Evolutionary conservation across 2,888 invertebrate species (phyloP), one percentile per base, ranked within the genome.

Genomic region (Epirrhoe alternata): DNA sequence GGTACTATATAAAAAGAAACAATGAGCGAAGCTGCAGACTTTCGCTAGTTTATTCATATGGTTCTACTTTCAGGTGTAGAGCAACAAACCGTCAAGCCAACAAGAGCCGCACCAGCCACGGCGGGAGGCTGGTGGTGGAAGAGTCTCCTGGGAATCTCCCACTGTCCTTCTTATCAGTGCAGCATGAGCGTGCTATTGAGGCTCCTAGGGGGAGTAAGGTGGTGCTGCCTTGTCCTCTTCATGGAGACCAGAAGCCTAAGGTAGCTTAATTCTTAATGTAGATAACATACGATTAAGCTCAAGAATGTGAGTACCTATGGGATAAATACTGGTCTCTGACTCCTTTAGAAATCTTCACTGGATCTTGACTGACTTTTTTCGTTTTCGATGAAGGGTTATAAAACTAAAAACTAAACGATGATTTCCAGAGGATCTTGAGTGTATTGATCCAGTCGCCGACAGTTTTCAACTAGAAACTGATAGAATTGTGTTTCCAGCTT

Each of bases 141-240:
- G 75, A 74, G 0, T 42, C 70, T 0, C 69, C 74, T 0, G 69
- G 54, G 10, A 74, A 75, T 0, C 61, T 74, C 53, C 79, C 76
- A 1, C 73, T 80, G 0, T 72, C 74, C 0, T 72, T 88, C 30
- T 72, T 91, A 51, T 72, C 79, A 0, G 66, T 88, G 7, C 70
- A 70, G 0, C 72, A 81, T 12, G 79, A 82, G 61, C 80, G 57
- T 0, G 63, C 86, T 61, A 74, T 89, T 49, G 83, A 79, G 0
- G 92, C 89, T 16, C 78, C 88, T 2, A 80, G 86, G 60, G 94
- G 94, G 10, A 87, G 92, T 51, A 86, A 87, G 54, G 87, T 94
- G 35, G 85, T 90, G 17, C 86, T 96, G 66, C 93, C 95, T 56
- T 96, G 96, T 77, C 93, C 94, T 17, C 94, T 94, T 7, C 85